Conservation (phyloP, 2,888 invertebrate species). For the Stegophylla sp. region DNA sequence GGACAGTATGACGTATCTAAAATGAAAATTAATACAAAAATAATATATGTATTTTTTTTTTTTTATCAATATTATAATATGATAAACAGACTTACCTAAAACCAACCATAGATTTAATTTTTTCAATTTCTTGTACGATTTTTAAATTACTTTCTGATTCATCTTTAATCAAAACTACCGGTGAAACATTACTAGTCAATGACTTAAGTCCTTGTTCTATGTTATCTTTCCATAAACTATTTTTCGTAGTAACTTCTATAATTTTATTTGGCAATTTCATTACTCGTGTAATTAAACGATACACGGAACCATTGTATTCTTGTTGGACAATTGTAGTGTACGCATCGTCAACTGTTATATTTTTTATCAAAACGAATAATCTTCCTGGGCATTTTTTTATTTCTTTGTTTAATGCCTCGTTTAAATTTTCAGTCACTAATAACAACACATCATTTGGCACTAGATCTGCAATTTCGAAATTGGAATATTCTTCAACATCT, state of each 20-base stretch:
- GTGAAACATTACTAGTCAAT: constrained; percentile 21
- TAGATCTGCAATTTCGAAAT: constrained; percentile 26
- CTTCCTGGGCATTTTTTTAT: constrained; percentile 23
- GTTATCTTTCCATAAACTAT: constrained; percentile 20
- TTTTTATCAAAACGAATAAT: constrained; percentile 41
- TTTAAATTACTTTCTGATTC: constrained; percentile 6
- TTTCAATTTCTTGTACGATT: constrained; percentile 32
- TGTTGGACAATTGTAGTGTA: constrained; percentile 34
- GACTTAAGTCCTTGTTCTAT: constrained; percentile 35
- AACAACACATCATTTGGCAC: neutral
- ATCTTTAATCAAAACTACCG: constrained; percentile 41
- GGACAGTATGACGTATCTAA: constrained; percentile 29
- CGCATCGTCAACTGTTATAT: neutral
- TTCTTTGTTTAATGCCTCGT: constrained; percentile 26
- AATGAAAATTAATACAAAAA: neutral
- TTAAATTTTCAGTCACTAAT: constrained; percentile 35
- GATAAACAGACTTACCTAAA: constrained; percentile 14
- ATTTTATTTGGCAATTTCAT: constrained; percentile 41
- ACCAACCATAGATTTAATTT: constrained; percentile 1
- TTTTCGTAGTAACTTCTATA: constrained; percentile 33
- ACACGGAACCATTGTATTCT: constrained; percentile 17
- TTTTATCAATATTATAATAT: neutral
- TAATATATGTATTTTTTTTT: neutral
- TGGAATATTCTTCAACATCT: constrained; percentile 42
- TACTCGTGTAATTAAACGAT: constrained; percentile 29